Base-by-base conservation (phyloP, 1,140 invertebrate genomes). In the Atopsyche davidsoni region DNA sequence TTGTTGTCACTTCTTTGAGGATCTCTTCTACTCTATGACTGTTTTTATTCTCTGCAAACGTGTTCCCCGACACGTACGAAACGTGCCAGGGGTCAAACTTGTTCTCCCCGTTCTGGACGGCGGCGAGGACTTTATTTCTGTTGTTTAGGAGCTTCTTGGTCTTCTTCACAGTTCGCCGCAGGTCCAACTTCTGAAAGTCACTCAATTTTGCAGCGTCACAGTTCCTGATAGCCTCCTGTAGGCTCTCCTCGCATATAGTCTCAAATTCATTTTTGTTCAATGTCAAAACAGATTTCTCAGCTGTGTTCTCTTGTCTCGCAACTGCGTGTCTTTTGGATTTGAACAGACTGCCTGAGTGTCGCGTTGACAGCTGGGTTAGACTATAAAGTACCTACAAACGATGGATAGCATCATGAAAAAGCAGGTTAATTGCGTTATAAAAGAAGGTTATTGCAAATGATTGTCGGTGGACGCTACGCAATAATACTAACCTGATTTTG, bases 311-410 rank as follows among this genome's bases (percentile, higher is more conserved):
- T 53, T 67, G 65, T 62, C 61, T 70, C 24, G 55, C 53, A 16
- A 25, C 39, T 43, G 50, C 64, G 16, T 70, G 66, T 54, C 69
- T 73, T 51, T 66, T 67, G 32, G 67, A 63, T 53, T 66, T 71
- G 53, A 72, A 70, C 59, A 70, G 47, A 62, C 60, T 64, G 7
- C 34, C 24, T 38, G 69, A 63, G 58, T 71, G 72, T 46, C 70
- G 61, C 19, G 67, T 60, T 35, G 68, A 69, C 59, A 74, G 59
- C 56, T 72, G 71, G 52, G 64, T 69, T 65, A 72, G 66, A 65
- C 64, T 70, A 66, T 70, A 62, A 62, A 72, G 62, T 63, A 72
- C 66, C 71, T 74, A 65, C 36, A 70, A 72, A 45, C 60, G 61
- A 28, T n/a, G 36, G 13, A 42, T 6, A 45, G 10, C 28, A 19